phyloP scores from a whole-genome alignment of 2,113 vertebrate species.

The Deroptyus accipitrinus region DNA sequence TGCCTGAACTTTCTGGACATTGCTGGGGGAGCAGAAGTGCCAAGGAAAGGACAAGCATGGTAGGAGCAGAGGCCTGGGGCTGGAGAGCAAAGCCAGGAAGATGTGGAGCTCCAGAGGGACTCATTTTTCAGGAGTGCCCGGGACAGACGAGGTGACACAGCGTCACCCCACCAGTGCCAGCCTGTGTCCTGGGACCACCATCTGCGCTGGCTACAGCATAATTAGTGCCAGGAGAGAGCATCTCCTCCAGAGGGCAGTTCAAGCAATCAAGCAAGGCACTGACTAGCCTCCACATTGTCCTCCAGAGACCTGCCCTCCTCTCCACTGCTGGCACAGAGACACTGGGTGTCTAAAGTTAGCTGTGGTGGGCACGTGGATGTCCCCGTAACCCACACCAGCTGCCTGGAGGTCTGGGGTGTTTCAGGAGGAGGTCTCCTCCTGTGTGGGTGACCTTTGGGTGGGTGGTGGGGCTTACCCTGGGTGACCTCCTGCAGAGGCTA shows the following conservation, averaged over 20 bases:
- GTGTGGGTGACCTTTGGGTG: background rate
- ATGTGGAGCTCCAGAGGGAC: background rate
- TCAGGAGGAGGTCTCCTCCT: background rate
- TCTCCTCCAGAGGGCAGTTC: background rate
- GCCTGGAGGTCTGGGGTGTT: background rate
- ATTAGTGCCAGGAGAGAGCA: rapidly evolving
- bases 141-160: background rate
- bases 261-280: background rate
- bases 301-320: background rate
- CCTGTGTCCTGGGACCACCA: background rate
- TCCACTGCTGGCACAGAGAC: rapidly evolving
- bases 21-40: background rate
- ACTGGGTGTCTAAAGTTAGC: background rate
- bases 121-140: background rate
- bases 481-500: background rate
- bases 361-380: background rate
- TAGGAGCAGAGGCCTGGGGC: background rate
- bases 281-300: background rate
- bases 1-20: background rate
- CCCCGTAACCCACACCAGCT: background rate
- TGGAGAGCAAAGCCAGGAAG: background rate
- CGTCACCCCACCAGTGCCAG: background rate
- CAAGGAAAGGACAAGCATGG: background rate
- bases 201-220: rapidly evolving
- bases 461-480: background rate